phyloP scores from a whole-genome alignment of 1,140 invertebrate genomes.

The Colletes latitarsis region DNA sequence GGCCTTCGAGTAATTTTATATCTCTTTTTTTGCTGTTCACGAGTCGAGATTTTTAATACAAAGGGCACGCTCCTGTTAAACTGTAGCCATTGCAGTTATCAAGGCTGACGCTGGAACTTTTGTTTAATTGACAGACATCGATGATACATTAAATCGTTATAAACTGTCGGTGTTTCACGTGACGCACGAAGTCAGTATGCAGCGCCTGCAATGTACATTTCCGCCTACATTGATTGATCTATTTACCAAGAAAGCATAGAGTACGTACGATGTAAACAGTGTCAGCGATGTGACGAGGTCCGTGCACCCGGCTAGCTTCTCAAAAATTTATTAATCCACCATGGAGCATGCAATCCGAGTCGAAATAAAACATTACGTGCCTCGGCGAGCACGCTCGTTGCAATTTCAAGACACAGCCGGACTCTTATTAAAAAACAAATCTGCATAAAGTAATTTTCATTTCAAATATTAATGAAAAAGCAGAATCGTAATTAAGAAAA shows the following conservation, averaged over 20 bases:
- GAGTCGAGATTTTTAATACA: background rate
- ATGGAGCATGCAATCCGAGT: slow-evolving; percentile 37
- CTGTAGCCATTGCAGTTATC: background rate
- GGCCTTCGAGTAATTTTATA: too few relatives aligned
- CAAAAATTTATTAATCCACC: slow-evolving; percentile 56
- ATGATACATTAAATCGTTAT: background rate
- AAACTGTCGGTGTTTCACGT: background rate
- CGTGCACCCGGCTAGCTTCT: slow-evolving; percentile 28
- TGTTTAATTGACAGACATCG: slow-evolving; percentile 11
- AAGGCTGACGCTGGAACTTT: background rate
- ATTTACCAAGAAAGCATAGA: slow-evolving; percentile 39
- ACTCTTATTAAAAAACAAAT: too few relatives aligned
- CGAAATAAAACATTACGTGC: slow-evolving; percentile 17
- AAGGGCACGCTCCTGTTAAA: background rate
- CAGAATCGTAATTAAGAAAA: too few relatives aligned
- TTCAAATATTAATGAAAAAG: too few relatives aligned
- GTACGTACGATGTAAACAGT: slow-evolving; percentile 20
- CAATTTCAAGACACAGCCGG: background rate
- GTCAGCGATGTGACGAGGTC: slow-evolving; percentile 31
- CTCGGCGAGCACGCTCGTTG: background rate
- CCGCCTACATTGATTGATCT: slow-evolving; percentile 29
- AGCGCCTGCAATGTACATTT: background rate
- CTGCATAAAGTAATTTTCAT: too few relatives aligned
- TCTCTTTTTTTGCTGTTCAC: background rate
- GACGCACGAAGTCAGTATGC: background rate